Conservation (phyloP, 2,113 vertebrate genomes). For the Megalops atlanticus region DNA sequence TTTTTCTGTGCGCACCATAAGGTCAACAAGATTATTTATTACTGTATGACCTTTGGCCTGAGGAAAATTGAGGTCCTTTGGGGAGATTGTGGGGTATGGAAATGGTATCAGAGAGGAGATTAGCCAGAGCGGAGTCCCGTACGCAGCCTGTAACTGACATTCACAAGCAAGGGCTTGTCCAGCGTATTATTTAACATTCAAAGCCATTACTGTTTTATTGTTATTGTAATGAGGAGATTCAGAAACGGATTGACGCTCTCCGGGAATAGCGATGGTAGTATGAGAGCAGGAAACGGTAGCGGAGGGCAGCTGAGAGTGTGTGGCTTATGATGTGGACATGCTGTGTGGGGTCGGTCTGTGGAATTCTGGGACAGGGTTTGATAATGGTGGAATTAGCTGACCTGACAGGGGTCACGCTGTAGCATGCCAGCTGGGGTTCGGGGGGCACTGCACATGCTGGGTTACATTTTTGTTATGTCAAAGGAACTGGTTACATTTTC, state of each 20-base stretch:
- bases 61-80: constrained; percentile 34
- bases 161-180: not conserved
- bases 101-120: not conserved
- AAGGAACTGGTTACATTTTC: constrained; percentile 51
- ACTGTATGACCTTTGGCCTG: constrained; percentile 48
- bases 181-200: no score
- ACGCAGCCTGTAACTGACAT: not conserved
- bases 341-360: no score
- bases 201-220: no score
- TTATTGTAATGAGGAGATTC: not conserved
- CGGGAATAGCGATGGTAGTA: no score
- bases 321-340: no score
- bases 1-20: constrained; percentile 18
- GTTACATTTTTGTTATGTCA: constrained; percentile 39
- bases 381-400: not conserved
- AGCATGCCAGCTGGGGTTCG: not conserved
- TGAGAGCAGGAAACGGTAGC: no score
- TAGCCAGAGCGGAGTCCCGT: not conserved
- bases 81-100: constrained; percentile 27
- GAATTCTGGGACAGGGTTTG: not conserved
- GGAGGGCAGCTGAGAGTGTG: no score
- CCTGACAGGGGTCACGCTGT: not conserved
- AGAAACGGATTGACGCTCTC: not conserved
- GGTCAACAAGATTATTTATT: constrained; percentile 52
- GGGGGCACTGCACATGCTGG: not conserved